Percentiles rank a stretch among this genome's conserved stretches.
phyloP scores from a whole-genome alignment of 2,113 vertebrate species.

The Dipodomys ordii region DNA sequence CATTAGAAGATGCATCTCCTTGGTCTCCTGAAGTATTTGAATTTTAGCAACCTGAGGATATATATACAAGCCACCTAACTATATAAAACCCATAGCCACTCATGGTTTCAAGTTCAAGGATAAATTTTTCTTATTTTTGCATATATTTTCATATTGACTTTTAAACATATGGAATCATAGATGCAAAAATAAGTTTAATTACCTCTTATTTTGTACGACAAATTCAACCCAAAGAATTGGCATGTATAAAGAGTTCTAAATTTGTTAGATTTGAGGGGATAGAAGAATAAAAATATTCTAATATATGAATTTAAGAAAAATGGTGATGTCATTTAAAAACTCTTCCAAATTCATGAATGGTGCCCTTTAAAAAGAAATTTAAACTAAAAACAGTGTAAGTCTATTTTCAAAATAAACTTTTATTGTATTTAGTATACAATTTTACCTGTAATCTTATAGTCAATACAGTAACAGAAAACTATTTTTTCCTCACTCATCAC shows the following conservation, averaged over 20 bases:
- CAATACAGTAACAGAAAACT: neutral
- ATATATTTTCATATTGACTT: slow-evolving; percentile 75
- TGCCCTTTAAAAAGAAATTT: neutral
- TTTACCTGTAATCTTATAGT: neutral
- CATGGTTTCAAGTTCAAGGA: neutral
- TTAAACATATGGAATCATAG: slow-evolving; percentile 62
- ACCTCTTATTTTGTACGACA: slow-evolving; percentile 50
- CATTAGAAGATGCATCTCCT: neutral
- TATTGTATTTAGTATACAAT: neutral
- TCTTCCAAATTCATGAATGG: neutral
- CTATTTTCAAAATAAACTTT: slow-evolving; percentile 1
- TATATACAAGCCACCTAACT: neutral
- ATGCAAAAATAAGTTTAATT: slow-evolving; percentile 47
- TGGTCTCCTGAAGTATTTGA: neutral
- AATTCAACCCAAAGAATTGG: slow-evolving; percentile 24
- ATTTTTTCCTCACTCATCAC: neutral
- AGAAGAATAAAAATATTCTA: neutral
- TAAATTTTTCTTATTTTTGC: slow-evolving; percentile 11
- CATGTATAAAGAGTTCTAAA: slow-evolving; percentile 18
- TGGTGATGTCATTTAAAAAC: neutral
- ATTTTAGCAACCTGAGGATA: slow-evolving; percentile 10
- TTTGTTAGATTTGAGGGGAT: neutral
- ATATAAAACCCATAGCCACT: neutral
- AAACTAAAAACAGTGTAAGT: neutral
- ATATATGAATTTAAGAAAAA: neutral